Base-by-base conservation (phyloP, 2,888 invertebrate species). In the Melanostoma scalare region DNA sequence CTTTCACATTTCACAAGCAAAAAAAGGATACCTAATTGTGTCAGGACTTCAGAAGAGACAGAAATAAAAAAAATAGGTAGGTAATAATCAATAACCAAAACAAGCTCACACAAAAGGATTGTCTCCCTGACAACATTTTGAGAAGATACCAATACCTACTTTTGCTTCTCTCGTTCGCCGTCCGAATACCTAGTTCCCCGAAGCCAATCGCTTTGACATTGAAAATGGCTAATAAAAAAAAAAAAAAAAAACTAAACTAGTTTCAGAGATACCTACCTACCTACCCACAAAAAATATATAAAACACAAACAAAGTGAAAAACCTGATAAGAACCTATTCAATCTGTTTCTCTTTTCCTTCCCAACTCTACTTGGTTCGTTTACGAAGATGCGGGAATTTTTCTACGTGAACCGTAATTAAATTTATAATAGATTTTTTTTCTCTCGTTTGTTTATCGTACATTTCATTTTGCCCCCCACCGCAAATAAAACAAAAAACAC, bases 251-350 rank as follows among this genome's bases (percentile, higher is more conserved):
- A 50, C 3, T 56, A 65, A 75, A 75, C 80, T 71, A 46, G 75
- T 71, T 80, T 31, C 35, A 10, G n/a, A 58, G 56, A 30, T 60
- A 67, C 38, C 31, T 5, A 52, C 36, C 48, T 44, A 48, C 10
- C 5, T 42, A n/a, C 9, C 38, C 1, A 9, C 6, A 30, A n/a
- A 44, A 3, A 33, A n/a, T n/a, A n/a, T n/a, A 48, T 30, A 30
- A 56, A 30, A 48, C 9, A 50, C n/a, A 65, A 33, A 33, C 20
- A 42, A 72, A 61, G 53, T n/a, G 3, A 69, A 80, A 65, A 20
- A 75, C 69, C 69, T 61, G 63, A 74, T 79, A 74, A 74, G 69
- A 63, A 79, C 74, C 69, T 75, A 69, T 44, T 46, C 74, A 80
- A 75, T 75, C 65, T 30, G 50, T 50, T 63, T 36, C 38, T 38